These are phyloP conservation scores for Origma solitaria DNA, from an alignment of 2,113 vertebrate genomes.

Conservation along the genomic window DNA sequence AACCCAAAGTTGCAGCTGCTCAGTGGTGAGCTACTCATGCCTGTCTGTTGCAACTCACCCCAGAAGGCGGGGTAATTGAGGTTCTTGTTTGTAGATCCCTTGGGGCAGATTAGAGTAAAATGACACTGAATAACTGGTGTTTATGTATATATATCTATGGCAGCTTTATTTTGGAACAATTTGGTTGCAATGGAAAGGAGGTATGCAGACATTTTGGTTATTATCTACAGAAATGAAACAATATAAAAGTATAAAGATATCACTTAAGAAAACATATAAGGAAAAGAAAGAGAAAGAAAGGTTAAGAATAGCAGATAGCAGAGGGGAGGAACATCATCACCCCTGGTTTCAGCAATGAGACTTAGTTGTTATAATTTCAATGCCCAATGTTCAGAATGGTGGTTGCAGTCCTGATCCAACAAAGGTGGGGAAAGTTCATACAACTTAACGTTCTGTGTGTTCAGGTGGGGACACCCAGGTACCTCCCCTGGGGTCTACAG, in stretches of 20 bases:
- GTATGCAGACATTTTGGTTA: not conserved
- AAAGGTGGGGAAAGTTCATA: not conserved
- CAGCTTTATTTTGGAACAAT: not conserved
- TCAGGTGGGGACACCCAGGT: not conserved
- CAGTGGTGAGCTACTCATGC: rapidly evolving
- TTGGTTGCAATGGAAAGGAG: not conserved
- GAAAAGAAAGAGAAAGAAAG: not conserved
- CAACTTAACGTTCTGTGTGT: not conserved
- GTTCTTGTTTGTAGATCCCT: not conserved
- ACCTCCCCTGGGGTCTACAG: not conserved
- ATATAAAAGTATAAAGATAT: not conserved
- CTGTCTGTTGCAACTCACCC: not conserved
- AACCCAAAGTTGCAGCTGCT: not conserved
- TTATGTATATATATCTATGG: too few relatives aligned
- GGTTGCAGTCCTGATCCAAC: not conserved
- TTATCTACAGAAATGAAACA: not conserved
- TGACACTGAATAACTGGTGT: not conserved
- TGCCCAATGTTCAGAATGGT: rapidly evolving
- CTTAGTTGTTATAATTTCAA: not conserved
- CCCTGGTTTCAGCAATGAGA: not conserved
- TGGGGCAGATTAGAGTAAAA: not conserved
- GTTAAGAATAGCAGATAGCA: not conserved
- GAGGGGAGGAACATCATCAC: not conserved
- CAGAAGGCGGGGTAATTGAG: not conserved
- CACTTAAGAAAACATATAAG: not conserved